Base-by-base conservation (phyloP, 2,797 vertebrate species). In the Hoplostethus atlanticus region DNA sequence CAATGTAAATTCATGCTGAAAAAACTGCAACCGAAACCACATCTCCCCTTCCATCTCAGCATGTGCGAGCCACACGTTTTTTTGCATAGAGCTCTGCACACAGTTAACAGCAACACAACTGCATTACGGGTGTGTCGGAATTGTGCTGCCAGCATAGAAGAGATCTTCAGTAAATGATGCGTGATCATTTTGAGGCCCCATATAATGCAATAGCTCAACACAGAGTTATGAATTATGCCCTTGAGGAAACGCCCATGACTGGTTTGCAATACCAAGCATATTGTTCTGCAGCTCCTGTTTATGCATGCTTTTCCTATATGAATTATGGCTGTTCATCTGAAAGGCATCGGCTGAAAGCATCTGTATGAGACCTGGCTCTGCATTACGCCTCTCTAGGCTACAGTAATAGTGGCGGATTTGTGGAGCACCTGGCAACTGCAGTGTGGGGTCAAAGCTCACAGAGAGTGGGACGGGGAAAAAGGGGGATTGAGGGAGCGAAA, bases 381-480 rank as follows among this genome's bases (percentile, higher is more conserved):
- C 12, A 64, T 42, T 68, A 56, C 56, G 38, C 68, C 61, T 65
- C 65, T 44, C 31, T 46, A 59, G 51, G 65, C 71, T 57, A 34
- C 42, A 40, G 15, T 51, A 52, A 67, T n/a, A 12, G 25, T 21
- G 36, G 34, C 2, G 52, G 21, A 28, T 47, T 44, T 2, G 62
- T 58, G 60, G 48, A 80, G 73, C 90, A 88, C 83, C 92, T 89
- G 90, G 70, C 87, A 88, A 85, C 87, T 89, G 84, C 50, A 51
- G 55, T 54, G 44, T 3, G 36, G 67, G 86, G 90, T 84, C 78
- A 76, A 47, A 79, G 83, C 63, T 87, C 72, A 79, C 51, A 13
- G 13, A 46, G 83, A 77, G 81, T 69, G 79, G 68, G 87, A 57
- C 77, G 68, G 57, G 68, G 68, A 48, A 46, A 62, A 8, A 77